These are phyloP conservation scores for Gopherus evgoodei DNA, from an alignment of 2,113 vertebrate species.

Conservation along the genomic window DNA sequence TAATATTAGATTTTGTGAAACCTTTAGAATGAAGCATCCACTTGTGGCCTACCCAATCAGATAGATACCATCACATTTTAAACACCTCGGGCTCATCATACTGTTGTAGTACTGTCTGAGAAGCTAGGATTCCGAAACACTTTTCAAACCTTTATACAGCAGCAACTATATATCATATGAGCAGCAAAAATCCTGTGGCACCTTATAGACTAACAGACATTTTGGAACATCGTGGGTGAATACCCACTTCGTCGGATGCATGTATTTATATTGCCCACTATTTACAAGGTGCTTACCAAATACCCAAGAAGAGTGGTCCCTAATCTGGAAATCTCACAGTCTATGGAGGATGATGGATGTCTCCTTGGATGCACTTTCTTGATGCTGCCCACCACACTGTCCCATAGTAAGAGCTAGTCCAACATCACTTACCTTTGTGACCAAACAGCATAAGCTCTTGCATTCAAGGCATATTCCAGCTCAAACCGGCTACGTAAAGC, in stretches of 20 bases:
- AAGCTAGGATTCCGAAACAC: neutral
- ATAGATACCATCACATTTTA: neutral
- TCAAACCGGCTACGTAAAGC: conserved; percentile 90
- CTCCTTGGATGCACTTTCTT: neutral
- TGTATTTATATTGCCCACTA: too few species aligned
- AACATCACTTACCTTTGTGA: conserved; percentile 81
- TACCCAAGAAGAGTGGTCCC: fast-evolving
- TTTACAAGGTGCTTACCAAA: neutral
- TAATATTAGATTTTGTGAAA: neutral
- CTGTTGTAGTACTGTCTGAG: neutral
- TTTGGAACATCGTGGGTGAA: too few species aligned
- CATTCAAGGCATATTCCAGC: conserved; percentile 89
- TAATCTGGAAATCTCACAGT: neutral
- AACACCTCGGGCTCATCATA: neutral
- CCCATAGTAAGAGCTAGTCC: neutral
- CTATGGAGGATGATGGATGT: fast-evolving
- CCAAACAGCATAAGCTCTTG: conserved; percentile 83
- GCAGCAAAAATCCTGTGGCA: too few species aligned
- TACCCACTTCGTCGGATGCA: too few species aligned
- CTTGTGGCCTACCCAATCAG: neutral
- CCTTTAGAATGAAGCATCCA: neutral
- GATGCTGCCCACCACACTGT: neutral
- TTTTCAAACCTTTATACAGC: fast-evolving
- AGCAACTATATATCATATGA: neutral
- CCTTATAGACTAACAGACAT: too few species aligned